A percentile compares a stretch with the other conserved stretches of the same genome.
phyloP scores from a whole-genome alignment of 64 coral and sea anemone genomes.

The Montipora sp. region DNA sequence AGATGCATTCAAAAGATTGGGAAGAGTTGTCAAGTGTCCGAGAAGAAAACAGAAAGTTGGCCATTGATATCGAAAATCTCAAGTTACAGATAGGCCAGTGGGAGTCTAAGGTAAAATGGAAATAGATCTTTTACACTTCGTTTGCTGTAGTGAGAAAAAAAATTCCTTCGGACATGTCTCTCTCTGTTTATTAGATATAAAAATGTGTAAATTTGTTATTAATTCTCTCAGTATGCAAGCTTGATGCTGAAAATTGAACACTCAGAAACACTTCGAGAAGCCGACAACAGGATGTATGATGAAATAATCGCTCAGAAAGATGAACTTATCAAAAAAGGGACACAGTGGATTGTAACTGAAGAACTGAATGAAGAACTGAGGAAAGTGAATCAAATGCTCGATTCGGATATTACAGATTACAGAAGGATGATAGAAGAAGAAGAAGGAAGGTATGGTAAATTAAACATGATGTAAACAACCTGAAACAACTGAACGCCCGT shows the following conservation, averaged over 20 bases:
- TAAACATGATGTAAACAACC: not conserved
- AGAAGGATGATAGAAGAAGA: conserved; percentile 87
- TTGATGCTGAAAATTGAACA: conserved; percentile 61
- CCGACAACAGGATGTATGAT: conserved; percentile 61
- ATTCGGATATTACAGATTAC: conserved; percentile 89
- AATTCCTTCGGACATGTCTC: not conserved
- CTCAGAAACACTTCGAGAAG: conserved; percentile 64
- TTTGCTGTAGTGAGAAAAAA: not conserved
- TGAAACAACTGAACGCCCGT: not conserved
- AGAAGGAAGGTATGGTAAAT: conserved; percentile 68
- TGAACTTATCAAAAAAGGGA: conserved; percentile 57
- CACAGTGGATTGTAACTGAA: conserved; percentile 78
- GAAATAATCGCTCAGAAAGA: conserved; percentile 69
- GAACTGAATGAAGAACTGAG: too few relatives aligned
- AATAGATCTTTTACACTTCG: not conserved
- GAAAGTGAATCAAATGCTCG: conserved; percentile 85
- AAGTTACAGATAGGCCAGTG: not conserved
- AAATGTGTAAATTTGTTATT: not conserved
- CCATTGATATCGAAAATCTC: conserved; percentile 1
- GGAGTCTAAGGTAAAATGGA: conserved; percentile 1
- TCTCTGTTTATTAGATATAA: too few relatives aligned
- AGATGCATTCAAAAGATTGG: not conserved
- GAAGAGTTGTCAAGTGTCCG: conserved; percentile 9
- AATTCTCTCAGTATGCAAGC: conserved; percentile 11
- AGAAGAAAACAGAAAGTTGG: conserved; percentile 10